Percentiles rank a stretch among this genome's conserved stretches.
phyloP scores from a whole-genome alignment of 2,797 vertebrate species.

The Menidia menidia region DNA sequence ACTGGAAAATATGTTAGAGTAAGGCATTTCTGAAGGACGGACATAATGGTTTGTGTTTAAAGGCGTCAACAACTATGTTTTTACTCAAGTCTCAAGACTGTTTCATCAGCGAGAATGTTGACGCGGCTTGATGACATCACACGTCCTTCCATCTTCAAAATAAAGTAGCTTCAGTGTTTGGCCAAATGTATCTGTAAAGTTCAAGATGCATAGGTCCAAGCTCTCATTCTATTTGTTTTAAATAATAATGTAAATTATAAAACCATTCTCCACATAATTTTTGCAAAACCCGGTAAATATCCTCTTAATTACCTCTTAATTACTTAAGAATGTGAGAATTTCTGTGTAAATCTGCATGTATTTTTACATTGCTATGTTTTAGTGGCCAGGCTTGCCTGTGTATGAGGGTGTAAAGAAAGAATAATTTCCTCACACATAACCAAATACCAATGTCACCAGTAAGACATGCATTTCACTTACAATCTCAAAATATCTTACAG shows the following conservation, averaged over 20 bases:
- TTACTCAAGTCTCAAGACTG: background rate
- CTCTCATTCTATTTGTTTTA: too few relatives aligned
- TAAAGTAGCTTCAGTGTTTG: slow-evolving; percentile 1
- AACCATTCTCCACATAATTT: too few relatives aligned
- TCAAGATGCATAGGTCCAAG: too few relatives aligned
- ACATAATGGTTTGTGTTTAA: background rate
- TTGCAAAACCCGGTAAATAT: too few relatives aligned
- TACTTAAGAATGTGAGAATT: too few relatives aligned
- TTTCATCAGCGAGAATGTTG: slow-evolving; percentile 22
- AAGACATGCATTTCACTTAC: slow-evolving; percentile 1
- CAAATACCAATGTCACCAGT: background rate
- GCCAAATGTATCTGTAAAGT: too few relatives aligned
- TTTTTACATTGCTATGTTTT: too few relatives aligned
- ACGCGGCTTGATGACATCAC: slow-evolving; percentile 61
- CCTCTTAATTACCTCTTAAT: too few relatives aligned
- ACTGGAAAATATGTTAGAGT: accelerated
- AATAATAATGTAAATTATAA: too few relatives aligned
- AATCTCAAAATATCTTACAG: background rate
- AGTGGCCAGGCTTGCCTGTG: too few relatives aligned
- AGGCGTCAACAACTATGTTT: too few relatives aligned
- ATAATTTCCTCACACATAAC: background rate
- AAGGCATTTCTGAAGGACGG: background rate
- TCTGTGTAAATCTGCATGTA: too few relatives aligned
- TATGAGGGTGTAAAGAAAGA: background rate
- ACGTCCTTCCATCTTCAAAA: slow-evolving; percentile 10